phyloP scores from a whole-genome alignment of 1,140 invertebrate species.

The Lucilia sericata region DNA sequence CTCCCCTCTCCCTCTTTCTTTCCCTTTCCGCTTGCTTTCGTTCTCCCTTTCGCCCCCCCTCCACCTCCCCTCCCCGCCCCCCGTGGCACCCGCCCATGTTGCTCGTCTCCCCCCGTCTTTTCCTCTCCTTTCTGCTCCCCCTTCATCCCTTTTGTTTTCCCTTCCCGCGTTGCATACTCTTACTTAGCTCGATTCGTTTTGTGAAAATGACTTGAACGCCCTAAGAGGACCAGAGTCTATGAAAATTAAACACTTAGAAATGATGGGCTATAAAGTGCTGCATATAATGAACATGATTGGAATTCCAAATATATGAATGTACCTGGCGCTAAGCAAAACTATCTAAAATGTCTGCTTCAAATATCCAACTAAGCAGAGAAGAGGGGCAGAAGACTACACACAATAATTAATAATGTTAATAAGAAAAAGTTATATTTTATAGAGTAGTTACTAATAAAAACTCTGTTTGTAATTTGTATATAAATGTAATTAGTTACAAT shows the following conservation, averaged over 20 bases:
- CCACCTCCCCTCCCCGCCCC: too few species aligned
- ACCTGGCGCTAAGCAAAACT: constrained; percentile 66
- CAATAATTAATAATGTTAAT: too few species aligned
- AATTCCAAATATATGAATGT: constrained; percentile 68
- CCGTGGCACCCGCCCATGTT: too few species aligned
- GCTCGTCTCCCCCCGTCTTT: too few species aligned
- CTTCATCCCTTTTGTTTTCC: neutral
- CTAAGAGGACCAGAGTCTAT: constrained; percentile 68
- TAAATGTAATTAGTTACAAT: neutral
- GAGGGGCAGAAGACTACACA: too few species aligned
- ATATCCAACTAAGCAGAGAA: constrained; percentile 49
- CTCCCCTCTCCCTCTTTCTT: too few species aligned
- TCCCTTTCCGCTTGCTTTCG: too few species aligned
- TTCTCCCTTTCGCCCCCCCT: too few species aligned
- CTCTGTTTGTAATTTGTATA: neutral
- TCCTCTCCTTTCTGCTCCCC: too few species aligned
- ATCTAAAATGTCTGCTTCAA: constrained; percentile 65
- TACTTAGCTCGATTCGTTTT: constrained; percentile 66
- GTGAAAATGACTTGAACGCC: constrained; percentile 62
- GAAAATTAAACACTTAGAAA: constrained; percentile 72
- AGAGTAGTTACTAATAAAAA: too few species aligned
- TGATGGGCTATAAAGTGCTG: constrained; percentile 73
- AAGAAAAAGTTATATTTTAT: too few species aligned
- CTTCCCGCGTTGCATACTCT: constrained; percentile 66
- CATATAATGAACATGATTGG: constrained; percentile 71